phyloP scores from a whole-genome alignment of 2,888 invertebrate species.

The Polyommatus icarus region DNA sequence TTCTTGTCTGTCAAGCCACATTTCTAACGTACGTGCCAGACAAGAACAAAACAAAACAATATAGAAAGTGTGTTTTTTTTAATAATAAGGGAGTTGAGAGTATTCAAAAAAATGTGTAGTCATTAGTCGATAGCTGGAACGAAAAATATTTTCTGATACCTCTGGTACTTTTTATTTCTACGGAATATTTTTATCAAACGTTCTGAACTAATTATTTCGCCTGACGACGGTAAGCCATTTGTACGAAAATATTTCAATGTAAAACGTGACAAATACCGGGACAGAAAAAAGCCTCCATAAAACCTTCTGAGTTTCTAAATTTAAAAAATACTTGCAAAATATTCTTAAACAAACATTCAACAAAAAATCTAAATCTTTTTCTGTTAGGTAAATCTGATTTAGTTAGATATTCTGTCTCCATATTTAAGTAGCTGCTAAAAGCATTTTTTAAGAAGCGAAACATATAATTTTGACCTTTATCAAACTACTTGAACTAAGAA shows the following conservation, averaged over 20 bases:
- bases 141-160: background rate
- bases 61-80: background rate
- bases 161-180: background rate
- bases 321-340: background rate
- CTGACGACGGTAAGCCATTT: background rate
- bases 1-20: no score
- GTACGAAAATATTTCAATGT: slow-evolving; percentile 1
- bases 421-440: background rate
- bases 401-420: background rate
- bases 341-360: background rate
- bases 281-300: background rate
- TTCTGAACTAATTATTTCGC: slow-evolving; percentile 8
- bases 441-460: background rate
- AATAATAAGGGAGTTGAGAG: no score
- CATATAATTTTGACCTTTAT: background rate
- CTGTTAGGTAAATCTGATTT: no score
- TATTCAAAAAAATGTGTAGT: background rate
- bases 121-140: background rate
- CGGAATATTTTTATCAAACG: background rate
- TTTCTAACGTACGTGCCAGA: no score
- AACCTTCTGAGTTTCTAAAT: background rate
- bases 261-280: slow-evolving; percentile 4
- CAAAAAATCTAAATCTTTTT: background rate
- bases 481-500: background rate
- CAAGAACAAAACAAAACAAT: background rate